Percentiles rank a stretch among this genome's conserved stretches.
phyloP scores from a whole-genome alignment of 2,888 invertebrate species.

The Drosophila tanythrix region DNA sequence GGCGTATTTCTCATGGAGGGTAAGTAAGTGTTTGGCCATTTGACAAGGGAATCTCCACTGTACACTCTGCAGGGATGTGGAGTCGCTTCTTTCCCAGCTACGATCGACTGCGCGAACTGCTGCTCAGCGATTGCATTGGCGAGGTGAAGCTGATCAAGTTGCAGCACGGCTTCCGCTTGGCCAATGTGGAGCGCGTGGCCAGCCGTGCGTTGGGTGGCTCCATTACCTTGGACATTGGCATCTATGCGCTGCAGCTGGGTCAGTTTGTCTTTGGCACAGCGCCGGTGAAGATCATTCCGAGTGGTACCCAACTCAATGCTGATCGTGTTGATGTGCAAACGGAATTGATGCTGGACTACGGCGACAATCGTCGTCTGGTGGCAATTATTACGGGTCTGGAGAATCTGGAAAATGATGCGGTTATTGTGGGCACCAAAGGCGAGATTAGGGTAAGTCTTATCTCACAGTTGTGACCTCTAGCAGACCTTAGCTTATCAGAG shows the following conservation, averaged over 20 bases:
- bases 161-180: conserved; percentile 63
- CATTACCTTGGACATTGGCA: conserved; percentile 90
- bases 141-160: conserved; percentile 87
- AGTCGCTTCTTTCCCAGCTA: conserved; percentile 93
- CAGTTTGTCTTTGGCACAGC: conserved; percentile 89
- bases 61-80: conserved; percentile 87
- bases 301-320: conserved; percentile 88
- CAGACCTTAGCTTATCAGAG: neutral
- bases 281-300: conserved; percentile 89
- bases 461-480: neutral
- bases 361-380: conserved; percentile 74
- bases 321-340: conserved; percentile 88
- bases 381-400: conserved; percentile 76
- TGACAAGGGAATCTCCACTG: neutral
- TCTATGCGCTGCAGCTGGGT: conserved; percentile 91
- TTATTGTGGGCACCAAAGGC: conserved; percentile 83
- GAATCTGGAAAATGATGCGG: conserved; percentile 76
- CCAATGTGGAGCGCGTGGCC: conserved; percentile 73
- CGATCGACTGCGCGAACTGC: conserved; percentile 88
- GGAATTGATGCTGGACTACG: conserved; percentile 78
- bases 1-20: conserved; percentile 94
- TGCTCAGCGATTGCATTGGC: conserved; percentile 89
- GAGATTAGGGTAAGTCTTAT: conserved; percentile 81
- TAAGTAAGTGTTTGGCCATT: conserved; percentile 14
- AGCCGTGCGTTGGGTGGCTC: conserved; percentile 91